These are phyloP conservation scores for Xerus inauris DNA, from an alignment of 2,113 vertebrate species.

Conservation along the genomic window DNA sequence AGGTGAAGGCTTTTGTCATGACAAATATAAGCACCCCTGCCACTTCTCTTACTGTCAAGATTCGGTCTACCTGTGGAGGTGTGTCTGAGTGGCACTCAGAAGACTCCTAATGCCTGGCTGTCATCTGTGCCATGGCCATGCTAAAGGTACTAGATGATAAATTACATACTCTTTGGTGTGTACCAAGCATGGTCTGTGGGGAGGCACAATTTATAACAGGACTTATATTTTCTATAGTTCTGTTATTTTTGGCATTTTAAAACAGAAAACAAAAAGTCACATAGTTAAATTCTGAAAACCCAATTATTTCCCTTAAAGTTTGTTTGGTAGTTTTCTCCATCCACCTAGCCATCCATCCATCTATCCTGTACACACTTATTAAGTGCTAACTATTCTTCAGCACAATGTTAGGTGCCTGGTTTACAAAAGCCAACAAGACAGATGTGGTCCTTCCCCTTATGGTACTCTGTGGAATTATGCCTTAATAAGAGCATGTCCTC, in stretches of 20 bases:
- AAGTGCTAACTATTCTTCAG: neutral
- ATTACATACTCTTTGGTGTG: neutral
- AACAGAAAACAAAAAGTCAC: neutral
- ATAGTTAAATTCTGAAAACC: slow-evolving; percentile 7
- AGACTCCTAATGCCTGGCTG: neutral
- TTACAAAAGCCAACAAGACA: neutral
- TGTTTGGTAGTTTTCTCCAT: neutral
- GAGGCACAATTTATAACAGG: neutral
- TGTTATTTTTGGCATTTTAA: slow-evolving; percentile 18
- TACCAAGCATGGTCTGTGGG: neutral
- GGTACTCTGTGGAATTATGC: neutral
- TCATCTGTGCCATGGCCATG: neutral
- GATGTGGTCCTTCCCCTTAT: neutral
- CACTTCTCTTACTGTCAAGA: neutral
- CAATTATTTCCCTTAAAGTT: neutral
- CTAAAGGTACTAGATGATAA: neutral
- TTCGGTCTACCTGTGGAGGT: neutral
- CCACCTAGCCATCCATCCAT: neutral
- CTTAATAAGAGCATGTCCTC: neutral
- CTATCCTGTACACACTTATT: neutral
- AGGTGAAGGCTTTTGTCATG: neutral
- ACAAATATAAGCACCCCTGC: neutral
- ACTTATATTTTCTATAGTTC: slow-evolving; percentile 21
- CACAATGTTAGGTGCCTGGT: neutral
- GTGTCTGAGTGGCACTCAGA: neutral